Evolutionary conservation across 2,888 invertebrate species (phyloP).

Genomic region (Flabesymbios commensalis): DNA sequence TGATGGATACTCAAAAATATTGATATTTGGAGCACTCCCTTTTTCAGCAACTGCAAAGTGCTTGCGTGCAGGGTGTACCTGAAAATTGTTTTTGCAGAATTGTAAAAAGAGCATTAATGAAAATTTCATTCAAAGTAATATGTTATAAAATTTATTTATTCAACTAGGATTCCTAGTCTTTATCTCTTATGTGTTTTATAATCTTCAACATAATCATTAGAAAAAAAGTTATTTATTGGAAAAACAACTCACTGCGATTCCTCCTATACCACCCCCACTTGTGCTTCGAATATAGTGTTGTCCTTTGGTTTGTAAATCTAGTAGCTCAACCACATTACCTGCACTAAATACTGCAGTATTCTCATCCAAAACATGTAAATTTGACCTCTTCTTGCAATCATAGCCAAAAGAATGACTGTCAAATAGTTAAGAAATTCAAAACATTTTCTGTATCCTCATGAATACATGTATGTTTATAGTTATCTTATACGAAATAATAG

Average conservation of each 20-base stretch:
- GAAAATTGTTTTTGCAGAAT: too few relatives aligned
- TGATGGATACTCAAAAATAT: conserved; percentile 82
- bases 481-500: too few relatives aligned
- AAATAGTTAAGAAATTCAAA: conserved; percentile 1
- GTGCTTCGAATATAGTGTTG: conserved; percentile 75
- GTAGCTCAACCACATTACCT: conserved; percentile 80
- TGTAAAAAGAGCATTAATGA: too few relatives aligned
- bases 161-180: too few relatives aligned
- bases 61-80: conserved; percentile 64
- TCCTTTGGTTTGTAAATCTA: conserved; percentile 71
- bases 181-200: too few relatives aligned
- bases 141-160: too few relatives aligned
- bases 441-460: too few relatives aligned
- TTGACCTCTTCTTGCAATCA: conserved; percentile 79
- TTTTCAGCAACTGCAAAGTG: conserved; percentile 87
- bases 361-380: conserved; percentile 77
- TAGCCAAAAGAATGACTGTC: conserved; percentile 83
- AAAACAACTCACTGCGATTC: conserved; percentile 75
- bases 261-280: conserved; percentile 80
- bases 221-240: too few relatives aligned
- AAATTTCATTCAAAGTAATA: too few relatives aligned
- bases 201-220: too few relatives aligned
- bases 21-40: conserved; percentile 73
- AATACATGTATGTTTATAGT: too few relatives aligned
- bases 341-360: conserved; percentile 77